These are phyloP conservation scores for Phrynocephalus forsythii DNA, from an alignment of 2,797 vertebrate genomes.

Conservation along the genomic window DNA sequence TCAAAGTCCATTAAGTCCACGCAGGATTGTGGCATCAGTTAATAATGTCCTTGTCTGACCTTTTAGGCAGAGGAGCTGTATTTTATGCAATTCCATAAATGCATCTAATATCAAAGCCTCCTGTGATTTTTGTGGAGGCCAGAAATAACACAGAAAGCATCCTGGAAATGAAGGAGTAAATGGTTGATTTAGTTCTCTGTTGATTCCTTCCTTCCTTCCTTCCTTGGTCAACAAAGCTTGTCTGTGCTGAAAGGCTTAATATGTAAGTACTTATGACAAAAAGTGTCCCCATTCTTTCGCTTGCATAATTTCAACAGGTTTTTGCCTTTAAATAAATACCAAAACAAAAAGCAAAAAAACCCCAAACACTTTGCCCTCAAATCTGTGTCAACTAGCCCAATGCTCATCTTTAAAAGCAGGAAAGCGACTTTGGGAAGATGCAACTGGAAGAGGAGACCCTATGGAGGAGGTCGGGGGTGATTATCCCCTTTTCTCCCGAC, in stretches of 20 bases:
- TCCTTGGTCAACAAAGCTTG: constrained; percentile 21
- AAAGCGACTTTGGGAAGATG: not conserved
- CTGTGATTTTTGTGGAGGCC: not conserved
- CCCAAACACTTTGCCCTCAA: not conserved
- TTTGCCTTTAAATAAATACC: constrained; percentile 22
- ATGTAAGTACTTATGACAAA: not conserved
- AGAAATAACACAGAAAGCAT: fast-evolving
- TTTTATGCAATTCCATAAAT: not conserved
- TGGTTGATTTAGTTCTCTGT: constrained; percentile 12
- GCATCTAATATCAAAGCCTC: constrained; percentile 3
- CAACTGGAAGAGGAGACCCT: not conserved
- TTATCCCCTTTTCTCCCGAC: not conserved
- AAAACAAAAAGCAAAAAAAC: not conserved
- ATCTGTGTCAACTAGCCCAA: not conserved
- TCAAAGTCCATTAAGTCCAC: constrained; percentile 73
- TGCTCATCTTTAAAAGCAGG: too few species aligned
- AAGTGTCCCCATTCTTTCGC: not conserved
- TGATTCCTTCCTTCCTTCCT: not conserved
- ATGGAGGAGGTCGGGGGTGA: too few species aligned
- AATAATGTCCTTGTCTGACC: constrained; percentile 48
- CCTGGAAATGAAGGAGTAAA: not conserved
- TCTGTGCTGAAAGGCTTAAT: constrained; percentile 1
- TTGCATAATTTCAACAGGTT: not conserved
- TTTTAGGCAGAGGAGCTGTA: constrained; percentile 58
- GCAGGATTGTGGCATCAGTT: constrained; percentile 58